phyloP scores from a whole-genome alignment of 2,888 invertebrate genomes.

The Petrolisthes manimaculis region DNA sequence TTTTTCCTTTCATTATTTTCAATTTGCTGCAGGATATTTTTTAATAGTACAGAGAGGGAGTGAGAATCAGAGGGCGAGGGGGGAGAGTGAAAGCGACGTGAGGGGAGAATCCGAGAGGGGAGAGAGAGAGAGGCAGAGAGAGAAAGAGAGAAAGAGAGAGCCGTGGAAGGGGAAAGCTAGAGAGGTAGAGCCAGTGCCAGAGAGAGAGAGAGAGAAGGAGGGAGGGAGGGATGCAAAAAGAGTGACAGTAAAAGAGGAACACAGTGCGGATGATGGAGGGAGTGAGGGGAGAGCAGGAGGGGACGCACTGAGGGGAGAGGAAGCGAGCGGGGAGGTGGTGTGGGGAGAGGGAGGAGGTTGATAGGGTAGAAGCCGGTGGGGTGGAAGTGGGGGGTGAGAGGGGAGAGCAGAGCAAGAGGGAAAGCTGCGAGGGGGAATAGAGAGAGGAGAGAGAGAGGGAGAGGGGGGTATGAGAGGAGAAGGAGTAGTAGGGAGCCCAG shows the following conservation, averaged over 20 bases:
- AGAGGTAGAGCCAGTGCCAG: background rate
- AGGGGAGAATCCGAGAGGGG: slow-evolving; percentile 42
- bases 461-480: background rate
- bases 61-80: slow-evolving; percentile 61
- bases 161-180: slow-evolving; percentile 9
- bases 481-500: background rate
- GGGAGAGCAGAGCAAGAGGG: background rate
- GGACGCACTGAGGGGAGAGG: slow-evolving; percentile 14
- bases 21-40: slow-evolving; percentile 62
- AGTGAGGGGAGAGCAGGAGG: slow-evolving; percentile 7
- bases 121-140: slow-evolving; percentile 34
- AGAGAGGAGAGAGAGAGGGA: slow-evolving; percentile 7
- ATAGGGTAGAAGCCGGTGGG: background rate
- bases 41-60: slow-evolving; percentile 62
- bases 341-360: background rate
- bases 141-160: slow-evolving; percentile 30
- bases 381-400: background rate
- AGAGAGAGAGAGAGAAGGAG: slow-evolving; percentile 14
- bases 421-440: slow-evolving; percentile 6
- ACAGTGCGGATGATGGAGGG: background rate
- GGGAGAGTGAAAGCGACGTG: slow-evolving; percentile 42
- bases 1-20: slow-evolving; percentile 62
- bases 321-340: slow-evolving; percentile 18
- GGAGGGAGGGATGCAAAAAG: background rate
- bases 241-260: background rate